Percentiles rank a stretch among this genome's conserved stretches.
Conservation (phyloP, 2,113 vertebrate genomes). For the Carassius carassius region DNA sequence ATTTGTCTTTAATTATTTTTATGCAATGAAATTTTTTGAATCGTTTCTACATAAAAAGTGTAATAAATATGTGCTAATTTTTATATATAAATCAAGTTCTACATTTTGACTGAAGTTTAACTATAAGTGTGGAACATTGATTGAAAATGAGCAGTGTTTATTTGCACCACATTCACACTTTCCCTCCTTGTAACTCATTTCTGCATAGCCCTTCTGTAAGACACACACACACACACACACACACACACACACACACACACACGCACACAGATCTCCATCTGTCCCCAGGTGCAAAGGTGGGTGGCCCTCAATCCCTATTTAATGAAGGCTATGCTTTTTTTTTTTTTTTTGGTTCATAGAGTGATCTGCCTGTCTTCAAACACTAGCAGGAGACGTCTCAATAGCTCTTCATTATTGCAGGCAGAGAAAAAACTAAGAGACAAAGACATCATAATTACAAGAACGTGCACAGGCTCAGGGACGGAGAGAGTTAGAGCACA, state of each 20-base stretch:
- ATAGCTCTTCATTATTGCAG: conserved; percentile 52
- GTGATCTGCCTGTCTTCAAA: conserved; percentile 49
- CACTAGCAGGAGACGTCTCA: conserved; percentile 48
- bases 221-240: not conserved
- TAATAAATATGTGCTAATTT: too few relatives aligned
- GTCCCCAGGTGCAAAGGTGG: conserved; percentile 52
- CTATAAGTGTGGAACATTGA: not conserved
- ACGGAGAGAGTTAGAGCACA: conserved; percentile 16
- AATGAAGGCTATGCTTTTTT: conserved; percentile 59
- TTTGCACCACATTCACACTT: not conserved
- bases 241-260: not conserved
- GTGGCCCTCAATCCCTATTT: conserved; percentile 63
- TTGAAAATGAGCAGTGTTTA: not conserved
- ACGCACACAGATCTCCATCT: conserved; percentile 23
- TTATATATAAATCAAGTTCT: too few relatives aligned
- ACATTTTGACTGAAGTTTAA: not conserved
- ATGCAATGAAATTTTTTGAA: not conserved
- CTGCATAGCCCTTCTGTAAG: conserved; percentile 14
- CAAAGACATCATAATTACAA: conserved; percentile 54
- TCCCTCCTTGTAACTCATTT: not conserved
- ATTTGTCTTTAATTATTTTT: not conserved
- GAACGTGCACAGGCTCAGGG: conserved; percentile 23
- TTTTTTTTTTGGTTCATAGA: conserved; percentile 48
- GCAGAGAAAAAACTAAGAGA: conserved; percentile 51
- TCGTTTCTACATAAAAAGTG: too few relatives aligned